Evolutionary conservation across 2,113 vertebrate genomes (phyloP).

Genomic region (Proteles cristata): DNA sequence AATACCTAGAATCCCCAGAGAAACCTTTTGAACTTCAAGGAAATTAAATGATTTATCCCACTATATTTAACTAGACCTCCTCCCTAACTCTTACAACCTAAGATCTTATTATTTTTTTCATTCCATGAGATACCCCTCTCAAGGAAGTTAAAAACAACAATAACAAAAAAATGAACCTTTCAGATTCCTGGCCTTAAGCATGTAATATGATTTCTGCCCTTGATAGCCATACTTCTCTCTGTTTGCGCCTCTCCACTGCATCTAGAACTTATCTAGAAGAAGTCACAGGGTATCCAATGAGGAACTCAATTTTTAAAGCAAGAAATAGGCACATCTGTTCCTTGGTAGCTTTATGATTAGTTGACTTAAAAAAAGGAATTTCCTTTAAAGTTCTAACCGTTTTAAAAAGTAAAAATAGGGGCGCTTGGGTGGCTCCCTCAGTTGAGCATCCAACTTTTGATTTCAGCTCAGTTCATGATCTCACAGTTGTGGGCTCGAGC

Average conservation of each 20-base stretch:
- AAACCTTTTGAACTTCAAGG: background rate
- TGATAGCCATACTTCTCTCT: background rate
- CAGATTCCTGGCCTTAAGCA: background rate
- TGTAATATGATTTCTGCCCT: background rate
- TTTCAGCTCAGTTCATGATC: too few species aligned
- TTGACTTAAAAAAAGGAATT: slow-evolving; percentile 36
- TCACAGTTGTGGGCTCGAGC: too few species aligned
- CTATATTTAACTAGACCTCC: background rate
- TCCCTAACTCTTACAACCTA: background rate
- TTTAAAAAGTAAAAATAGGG: background rate
- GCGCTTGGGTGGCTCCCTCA: too few species aligned
- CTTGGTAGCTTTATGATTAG: background rate
- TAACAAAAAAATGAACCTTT: background rate
- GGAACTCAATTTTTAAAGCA: background rate
- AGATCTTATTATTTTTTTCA: background rate
- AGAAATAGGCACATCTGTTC: background rate
- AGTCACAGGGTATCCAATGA: background rate
- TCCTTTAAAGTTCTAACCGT: background rate
- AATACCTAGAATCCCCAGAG: background rate
- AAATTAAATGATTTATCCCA: background rate
- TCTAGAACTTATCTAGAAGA: background rate
- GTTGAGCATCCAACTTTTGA: too few species aligned
- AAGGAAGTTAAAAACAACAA: background rate
- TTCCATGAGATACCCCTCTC: background rate
- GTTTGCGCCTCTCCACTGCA: background rate